phyloP scores from a whole-genome alignment of 2,113 vertebrate species.

The Vicugna pacos region DNA sequence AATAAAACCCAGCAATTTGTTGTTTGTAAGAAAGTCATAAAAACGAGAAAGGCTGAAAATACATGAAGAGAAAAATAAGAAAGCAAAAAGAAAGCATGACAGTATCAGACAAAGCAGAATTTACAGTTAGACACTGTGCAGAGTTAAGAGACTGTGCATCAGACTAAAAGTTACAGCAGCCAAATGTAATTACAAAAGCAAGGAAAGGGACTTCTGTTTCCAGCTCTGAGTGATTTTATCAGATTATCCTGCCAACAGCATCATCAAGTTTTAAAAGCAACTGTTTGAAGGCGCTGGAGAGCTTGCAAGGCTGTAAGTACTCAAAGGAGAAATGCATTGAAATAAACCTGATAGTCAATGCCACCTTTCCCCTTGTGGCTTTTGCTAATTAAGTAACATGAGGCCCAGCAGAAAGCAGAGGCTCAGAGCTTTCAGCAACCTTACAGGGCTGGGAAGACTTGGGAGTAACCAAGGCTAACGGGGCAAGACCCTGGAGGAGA shows the following conservation, averaged over 20 bases:
- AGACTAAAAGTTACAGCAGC: neutral
- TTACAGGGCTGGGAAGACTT: neutral
- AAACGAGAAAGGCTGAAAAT: neutral
- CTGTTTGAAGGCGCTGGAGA: neutral
- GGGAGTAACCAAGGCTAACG: neutral
- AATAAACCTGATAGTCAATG: rapidly evolving
- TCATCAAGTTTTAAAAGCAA: neutral
- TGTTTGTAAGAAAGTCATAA: neutral
- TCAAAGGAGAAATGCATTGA: rapidly evolving
- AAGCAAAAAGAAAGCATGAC: neutral
- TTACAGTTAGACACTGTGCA: too few species aligned
- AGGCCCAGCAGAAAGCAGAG: neutral
- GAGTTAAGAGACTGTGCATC: neutral
- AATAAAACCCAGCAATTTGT: neutral
- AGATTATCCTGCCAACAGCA: neutral
- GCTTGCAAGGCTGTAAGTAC: neutral
- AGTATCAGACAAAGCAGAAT: neutral
- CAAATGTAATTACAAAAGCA: neutral
- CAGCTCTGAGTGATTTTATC: neutral
- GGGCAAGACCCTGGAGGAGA: neutral
- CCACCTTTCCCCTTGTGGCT: too few species aligned
- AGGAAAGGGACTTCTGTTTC: neutral
- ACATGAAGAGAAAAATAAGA: neutral
- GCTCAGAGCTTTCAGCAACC: neutral
- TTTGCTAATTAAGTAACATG: neutral